Conservation (phyloP, 1,140 invertebrate species). For the Eueides isabella region DNA sequence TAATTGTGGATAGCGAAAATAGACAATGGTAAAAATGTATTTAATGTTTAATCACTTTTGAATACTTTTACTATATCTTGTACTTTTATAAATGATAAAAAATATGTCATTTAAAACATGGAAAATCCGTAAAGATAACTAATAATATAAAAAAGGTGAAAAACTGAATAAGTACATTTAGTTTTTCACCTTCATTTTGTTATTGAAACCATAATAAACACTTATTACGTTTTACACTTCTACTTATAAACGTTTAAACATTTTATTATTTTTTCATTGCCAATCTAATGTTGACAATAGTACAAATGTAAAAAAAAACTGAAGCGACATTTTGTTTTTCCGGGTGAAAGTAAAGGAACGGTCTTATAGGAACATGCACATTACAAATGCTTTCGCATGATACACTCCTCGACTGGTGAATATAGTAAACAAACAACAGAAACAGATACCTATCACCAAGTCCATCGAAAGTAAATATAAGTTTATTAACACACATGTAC, state of each 20-base stretch:
- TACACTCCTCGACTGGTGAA: constrained; percentile 8
- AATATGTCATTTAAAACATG: too few relatives aligned
- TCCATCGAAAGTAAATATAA: constrained; percentile 21
- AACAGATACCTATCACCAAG: constrained; percentile 1
- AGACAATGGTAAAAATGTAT: neutral
- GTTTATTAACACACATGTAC: neutral
- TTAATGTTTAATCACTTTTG: neutral
- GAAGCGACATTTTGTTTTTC: constrained; percentile 38
- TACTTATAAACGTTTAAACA: neutral
- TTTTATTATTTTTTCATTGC: neutral
- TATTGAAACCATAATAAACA: too few relatives aligned
- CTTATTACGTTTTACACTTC: too few relatives aligned
- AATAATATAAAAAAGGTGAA: too few relatives aligned
- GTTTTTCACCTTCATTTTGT: too few relatives aligned
- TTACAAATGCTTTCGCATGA: constrained; percentile 26
- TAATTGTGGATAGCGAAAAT: constrained; percentile 13
- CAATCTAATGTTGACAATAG: neutral
- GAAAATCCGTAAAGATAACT: too few relatives aligned
- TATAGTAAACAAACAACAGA: constrained; percentile 15
- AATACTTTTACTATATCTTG: neutral
- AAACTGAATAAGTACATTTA: too few relatives aligned
- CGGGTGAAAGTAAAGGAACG: constrained; percentile 47
- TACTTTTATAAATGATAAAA: neutral
- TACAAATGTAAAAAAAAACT: constrained; percentile 15
- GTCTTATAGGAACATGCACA: constrained; percentile 31